Evolutionary conservation across 2,888 invertebrate genomes (phyloP).

Genomic region (Volucella inanis): DNA sequence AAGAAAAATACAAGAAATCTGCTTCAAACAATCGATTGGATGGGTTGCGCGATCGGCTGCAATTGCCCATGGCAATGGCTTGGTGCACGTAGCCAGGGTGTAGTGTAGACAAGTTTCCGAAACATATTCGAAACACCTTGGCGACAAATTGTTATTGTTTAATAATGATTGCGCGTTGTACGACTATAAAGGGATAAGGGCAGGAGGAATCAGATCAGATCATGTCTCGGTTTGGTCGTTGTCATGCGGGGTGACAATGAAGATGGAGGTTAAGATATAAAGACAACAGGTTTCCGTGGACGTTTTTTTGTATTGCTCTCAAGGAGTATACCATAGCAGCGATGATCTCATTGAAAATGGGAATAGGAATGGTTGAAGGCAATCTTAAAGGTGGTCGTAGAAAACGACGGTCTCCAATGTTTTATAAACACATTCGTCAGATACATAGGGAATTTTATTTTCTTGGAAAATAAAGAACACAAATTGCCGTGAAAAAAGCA

Average conservation of each 20-base stretch:
- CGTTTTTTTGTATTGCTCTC: constrained; percentile 3
- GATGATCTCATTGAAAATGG: constrained; percentile 49
- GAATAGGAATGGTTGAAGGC: constrained; percentile 29
- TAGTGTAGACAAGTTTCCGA: constrained; percentile 68
- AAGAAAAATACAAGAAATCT: constrained; percentile 13
- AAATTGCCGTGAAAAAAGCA: no score
- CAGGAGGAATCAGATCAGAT: constrained; percentile 34
- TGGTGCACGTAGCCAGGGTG: constrained; percentile 51
- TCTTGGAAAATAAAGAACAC: no score
- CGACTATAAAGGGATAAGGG: constrained; percentile 15
- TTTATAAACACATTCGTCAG: no score
- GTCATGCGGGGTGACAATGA: constrained; percentile 23
- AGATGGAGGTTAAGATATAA: constrained; percentile 55
- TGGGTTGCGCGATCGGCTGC: constrained; percentile 25
- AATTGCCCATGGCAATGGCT: constrained; percentile 57
- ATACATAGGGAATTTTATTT: no score
- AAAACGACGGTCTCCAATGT: no score
- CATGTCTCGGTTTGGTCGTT: constrained; percentile 12
- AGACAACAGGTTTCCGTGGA: constrained; percentile 35
- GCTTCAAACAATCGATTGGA: constrained; percentile 43
- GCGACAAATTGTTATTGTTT: constrained; percentile 83
- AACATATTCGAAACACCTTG: constrained; percentile 80
- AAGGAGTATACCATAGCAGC: constrained; percentile 40
- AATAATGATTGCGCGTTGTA: constrained; percentile 76
- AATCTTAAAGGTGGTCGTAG: neutral